Conservation (phyloP, 53 echinoderm and acorn worm species). For the Henricia sp. region DNA sequence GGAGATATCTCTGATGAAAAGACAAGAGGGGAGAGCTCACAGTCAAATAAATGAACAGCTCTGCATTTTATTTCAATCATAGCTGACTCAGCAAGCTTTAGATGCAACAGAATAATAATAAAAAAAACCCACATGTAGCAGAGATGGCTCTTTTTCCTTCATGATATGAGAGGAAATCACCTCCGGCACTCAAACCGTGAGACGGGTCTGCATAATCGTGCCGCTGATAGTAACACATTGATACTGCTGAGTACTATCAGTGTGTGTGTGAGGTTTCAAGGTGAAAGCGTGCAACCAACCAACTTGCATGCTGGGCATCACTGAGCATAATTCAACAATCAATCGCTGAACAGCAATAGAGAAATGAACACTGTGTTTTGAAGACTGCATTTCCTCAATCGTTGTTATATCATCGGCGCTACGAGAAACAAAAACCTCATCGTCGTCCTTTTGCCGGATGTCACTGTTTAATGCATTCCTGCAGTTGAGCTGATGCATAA, state of each 20-base stretch:
- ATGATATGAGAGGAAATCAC: not conserved
- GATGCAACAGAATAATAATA: not conserved
- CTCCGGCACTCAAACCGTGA: not conserved
- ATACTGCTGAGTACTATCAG: not conserved
- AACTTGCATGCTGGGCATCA: not conserved
- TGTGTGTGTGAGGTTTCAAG: conserved; percentile 2
- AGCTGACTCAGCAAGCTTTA: not conserved
- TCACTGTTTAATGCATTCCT: too few species aligned
- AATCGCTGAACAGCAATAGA: conserved; percentile 4
- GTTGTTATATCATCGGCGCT: too few species aligned
- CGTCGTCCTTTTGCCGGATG: too few species aligned
- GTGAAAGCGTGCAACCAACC: not conserved
- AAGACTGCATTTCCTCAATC: too few species aligned
- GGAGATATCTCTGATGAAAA: not conserved
- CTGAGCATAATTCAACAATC: conserved; percentile 49
- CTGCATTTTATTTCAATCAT: not conserved
- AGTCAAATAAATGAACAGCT: not conserved
- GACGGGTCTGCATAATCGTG: conserved; percentile 26
- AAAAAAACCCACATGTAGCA: not conserved
- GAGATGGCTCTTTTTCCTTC: not conserved
- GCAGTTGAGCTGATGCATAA: too few species aligned
- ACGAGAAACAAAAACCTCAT: too few species aligned
- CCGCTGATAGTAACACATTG: conserved; percentile 19
- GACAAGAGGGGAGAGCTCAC: not conserved
- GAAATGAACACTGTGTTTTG: too few species aligned